These are phyloP conservation scores for Lepidurus apus DNA, from an alignment of 1,140 invertebrate genomes.

Conservation along the genomic window DNA sequence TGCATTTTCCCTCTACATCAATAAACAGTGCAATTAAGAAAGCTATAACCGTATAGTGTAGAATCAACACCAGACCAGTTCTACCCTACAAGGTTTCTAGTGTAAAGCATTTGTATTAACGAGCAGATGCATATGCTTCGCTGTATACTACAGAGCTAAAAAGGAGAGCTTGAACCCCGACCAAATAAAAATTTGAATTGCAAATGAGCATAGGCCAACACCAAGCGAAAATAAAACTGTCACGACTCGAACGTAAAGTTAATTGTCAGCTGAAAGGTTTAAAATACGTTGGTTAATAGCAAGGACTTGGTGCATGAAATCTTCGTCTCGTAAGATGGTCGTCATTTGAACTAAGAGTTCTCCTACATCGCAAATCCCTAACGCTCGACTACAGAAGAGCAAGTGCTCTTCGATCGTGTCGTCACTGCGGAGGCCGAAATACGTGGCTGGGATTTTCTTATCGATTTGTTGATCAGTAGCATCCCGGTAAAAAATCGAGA, in stretches of 20 bases:
- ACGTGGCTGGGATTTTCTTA: conserved; percentile 62
- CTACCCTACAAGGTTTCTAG: not conserved
- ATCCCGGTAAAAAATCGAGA: conserved; percentile 73
- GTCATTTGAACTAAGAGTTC: conserved; percentile 58
- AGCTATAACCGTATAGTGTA: no score
- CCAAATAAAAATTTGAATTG: conserved; percentile 34
- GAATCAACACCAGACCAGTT: not conserved
- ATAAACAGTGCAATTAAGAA: no score
- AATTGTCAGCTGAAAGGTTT: conserved; percentile 63
- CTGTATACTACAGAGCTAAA: not conserved
- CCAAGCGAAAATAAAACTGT: not conserved
- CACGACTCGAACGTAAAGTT: conserved; percentile 27
- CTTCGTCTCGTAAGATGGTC: conserved; percentile 61
- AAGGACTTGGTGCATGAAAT: conserved; percentile 63
- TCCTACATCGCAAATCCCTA: conserved; percentile 56
- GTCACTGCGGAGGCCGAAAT: conserved; percentile 46
- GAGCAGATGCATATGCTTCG: not conserved
- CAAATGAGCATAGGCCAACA: not conserved
- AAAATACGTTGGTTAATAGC: conserved; percentile 67
- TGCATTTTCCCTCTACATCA: no score
- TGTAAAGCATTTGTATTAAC: not conserved
- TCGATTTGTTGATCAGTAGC: conserved; percentile 56
- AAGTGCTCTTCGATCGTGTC: conserved; percentile 52
- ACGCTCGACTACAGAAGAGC: conserved; percentile 61
- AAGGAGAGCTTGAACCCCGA: conserved; percentile 30